Evolutionary conservation across 2,113 vertebrate genomes (phyloP).

Genomic region (Chamaetylas fuelleborni): DNA sequence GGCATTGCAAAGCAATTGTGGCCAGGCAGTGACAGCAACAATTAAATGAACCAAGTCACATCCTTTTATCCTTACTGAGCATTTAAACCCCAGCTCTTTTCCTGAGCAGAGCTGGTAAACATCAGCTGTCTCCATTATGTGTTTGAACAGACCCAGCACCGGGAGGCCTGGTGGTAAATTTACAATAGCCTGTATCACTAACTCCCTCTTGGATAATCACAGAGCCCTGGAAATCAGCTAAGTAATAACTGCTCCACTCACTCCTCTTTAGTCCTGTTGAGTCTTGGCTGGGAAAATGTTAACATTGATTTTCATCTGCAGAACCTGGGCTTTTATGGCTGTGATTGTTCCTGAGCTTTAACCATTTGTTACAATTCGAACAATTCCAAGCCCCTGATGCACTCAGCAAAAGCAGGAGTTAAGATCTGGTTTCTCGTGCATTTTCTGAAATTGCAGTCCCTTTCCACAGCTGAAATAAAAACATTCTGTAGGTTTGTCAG

Average conservation of each 20-base stretch:
- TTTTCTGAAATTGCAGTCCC: constrained; percentile 17
- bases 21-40: neutral
- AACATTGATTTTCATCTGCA: constrained; percentile 69
- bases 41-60: neutral
- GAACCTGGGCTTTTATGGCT: constrained; percentile 64
- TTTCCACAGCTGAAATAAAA: constrained; percentile 45
- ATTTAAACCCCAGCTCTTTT: neutral
- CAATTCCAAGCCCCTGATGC: neutral
- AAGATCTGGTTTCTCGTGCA: constrained; percentile 18
- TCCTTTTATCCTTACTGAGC: neutral
- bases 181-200: constrained; percentile 54
- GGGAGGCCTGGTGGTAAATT: constrained; percentile 62
- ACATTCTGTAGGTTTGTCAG: neutral
- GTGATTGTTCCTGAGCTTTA: constrained; percentile 61
- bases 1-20: neutral
- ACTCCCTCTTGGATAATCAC: constrained; percentile 66
- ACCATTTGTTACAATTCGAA: constrained; percentile 63
- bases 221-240: constrained; percentile 62
- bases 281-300: constrained; percentile 63
- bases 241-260: constrained; percentile 68
- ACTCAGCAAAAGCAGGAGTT: constrained; percentile 39
- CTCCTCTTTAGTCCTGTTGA: constrained; percentile 71
- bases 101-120: neutral
- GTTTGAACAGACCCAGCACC: constrained; percentile 56
- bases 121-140: constrained; percentile 44